Conservation (phyloP, 2,888 invertebrate species). For the Timandra comae region DNA sequence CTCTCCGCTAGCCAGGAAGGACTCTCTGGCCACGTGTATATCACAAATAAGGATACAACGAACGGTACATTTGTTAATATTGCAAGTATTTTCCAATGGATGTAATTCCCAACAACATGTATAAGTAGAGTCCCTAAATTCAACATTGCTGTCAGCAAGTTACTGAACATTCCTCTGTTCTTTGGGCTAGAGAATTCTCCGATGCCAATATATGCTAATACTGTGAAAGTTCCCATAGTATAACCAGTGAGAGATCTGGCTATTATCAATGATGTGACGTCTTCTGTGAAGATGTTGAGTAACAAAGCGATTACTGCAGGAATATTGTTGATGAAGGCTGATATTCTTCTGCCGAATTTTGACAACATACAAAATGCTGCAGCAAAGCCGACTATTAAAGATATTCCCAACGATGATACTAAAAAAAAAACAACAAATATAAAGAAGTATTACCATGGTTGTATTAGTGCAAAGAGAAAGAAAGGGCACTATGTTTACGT, state of each 20-base stretch:
- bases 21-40: conserved; percentile 29
- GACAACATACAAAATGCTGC: not conserved
- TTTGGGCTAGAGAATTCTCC: conserved; percentile 28
- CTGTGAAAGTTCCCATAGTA: conserved; percentile 56
- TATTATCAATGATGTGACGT: conserved; percentile 30
- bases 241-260: conserved; percentile 42
- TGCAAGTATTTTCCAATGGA: conserved; percentile 25
- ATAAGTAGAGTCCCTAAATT: conserved; percentile 19
- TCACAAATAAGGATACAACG: conserved; percentile 12
- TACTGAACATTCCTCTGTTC: conserved; percentile 27
- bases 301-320: not conserved
- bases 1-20: conserved; percentile 26
- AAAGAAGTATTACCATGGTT: no score
- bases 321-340: not conserved
- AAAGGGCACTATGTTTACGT: no score
- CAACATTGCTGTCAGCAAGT: conserved; percentile 21
- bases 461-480: no score
- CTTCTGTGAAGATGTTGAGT: conserved; percentile 3
- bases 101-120: conserved; percentile 24
- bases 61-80: conserved; percentile 21
- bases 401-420: not conserved
- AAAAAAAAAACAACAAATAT: no score
- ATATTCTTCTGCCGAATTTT: not conserved
- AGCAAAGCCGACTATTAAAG: no score
- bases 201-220: conserved; percentile 33